A percentile compares a stretch with the other conserved stretches of the same genome.
phyloP scores from a whole-genome alignment of 2,113 vertebrate species.

The Empidonax traillii region DNA sequence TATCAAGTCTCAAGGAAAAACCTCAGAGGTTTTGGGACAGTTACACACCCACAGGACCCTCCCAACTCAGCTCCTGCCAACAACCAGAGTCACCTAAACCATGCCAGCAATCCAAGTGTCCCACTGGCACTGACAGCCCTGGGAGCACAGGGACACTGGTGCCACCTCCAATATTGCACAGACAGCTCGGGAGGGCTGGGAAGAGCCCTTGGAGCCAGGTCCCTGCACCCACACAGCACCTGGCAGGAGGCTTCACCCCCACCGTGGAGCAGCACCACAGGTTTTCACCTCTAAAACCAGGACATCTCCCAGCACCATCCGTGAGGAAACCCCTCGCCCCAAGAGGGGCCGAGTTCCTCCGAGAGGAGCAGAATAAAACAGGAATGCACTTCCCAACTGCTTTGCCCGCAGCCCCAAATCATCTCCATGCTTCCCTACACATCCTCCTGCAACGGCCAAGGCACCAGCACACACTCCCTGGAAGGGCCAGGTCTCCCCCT shows the following conservation, averaged over 20 bases:
- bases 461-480: neutral
- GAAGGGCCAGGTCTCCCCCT: neutral
- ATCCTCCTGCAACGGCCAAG: neutral
- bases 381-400: neutral
- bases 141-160: neutral
- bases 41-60: neutral
- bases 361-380: neutral
- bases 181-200: neutral
- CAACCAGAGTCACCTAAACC: neutral
- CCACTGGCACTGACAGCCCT: neutral
- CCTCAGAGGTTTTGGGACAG: neutral
- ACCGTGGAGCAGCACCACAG: neutral
- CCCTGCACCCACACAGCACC: neutral
- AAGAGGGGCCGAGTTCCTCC: rapidly evolving
- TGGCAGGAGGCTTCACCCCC: neutral
- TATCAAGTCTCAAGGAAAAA: neutral
- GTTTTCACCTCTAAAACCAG: neutral
- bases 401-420: rapidly evolving
- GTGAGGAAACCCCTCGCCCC: neutral
- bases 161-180: conserved; percentile 14
- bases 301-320: neutral
- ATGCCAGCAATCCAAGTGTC: neutral
- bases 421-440: rapidly evolving
- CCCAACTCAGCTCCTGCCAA: neutral
- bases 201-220: neutral